phyloP scores from a whole-genome alignment of 2,797 vertebrate species.

The Neopelma chrysocephalum region DNA sequence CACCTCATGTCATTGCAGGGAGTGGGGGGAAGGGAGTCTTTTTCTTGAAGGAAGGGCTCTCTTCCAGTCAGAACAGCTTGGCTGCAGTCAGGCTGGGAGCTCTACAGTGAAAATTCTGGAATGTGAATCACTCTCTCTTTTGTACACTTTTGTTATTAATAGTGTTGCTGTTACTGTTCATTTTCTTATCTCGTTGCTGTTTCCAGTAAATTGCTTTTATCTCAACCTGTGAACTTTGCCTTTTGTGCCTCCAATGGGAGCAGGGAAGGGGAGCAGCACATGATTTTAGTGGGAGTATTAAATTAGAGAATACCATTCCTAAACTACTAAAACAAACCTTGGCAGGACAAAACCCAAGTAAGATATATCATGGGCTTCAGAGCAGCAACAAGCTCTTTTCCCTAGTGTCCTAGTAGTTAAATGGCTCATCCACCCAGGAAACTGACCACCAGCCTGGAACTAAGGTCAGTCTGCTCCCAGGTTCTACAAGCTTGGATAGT shows the following conservation, averaged over 20 bases:
- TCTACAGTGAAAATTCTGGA: background rate
- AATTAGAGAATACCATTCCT: background rate
- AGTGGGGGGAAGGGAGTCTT: background rate
- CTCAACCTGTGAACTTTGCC: background rate
- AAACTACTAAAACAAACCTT: background rate
- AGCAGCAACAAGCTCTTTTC: background rate
- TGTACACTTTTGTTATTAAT: background rate
- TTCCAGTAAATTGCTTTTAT: background rate
- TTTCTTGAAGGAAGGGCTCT: background rate
- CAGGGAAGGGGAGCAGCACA: fast-evolving
- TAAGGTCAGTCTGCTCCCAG: background rate
- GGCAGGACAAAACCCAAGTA: background rate
- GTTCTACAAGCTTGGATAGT: background rate
- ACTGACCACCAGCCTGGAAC: background rate
- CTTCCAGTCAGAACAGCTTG: background rate
- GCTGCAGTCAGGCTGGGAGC: background rate
- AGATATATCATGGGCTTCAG: background rate
- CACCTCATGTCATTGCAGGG: background rate
- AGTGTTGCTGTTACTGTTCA: background rate
- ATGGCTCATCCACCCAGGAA: background rate
- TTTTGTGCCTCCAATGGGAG: background rate
- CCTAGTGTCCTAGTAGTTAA: background rate
- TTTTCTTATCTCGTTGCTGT: background rate
- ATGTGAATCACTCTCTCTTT: background rate
- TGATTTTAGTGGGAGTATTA: background rate